phyloP scores from a whole-genome alignment of 2,113 vertebrate species.

The Cyanistes caeruleus region DNA sequence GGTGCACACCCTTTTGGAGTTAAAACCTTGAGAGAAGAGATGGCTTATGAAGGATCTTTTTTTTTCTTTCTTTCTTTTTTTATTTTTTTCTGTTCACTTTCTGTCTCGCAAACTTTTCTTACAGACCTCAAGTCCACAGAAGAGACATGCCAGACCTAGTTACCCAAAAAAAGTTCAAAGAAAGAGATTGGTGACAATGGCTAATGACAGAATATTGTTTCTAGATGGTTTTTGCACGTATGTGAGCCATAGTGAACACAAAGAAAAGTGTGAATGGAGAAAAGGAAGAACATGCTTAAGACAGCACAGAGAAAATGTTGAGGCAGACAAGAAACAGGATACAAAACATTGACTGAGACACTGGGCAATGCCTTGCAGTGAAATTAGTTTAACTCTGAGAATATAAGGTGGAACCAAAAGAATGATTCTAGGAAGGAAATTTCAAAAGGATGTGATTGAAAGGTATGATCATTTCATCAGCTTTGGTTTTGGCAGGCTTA shows the following conservation, averaged over 20 bases:
- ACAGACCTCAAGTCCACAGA: not conserved
- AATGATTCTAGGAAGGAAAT: not conserved
- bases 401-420: not conserved
- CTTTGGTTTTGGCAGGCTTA: not conserved
- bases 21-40: not conserved
- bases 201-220: not conserved
- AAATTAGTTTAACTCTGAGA: not conserved
- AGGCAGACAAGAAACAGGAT: not conserved
- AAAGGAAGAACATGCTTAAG: not conserved
- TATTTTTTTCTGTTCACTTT: not conserved
- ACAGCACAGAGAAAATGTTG: not conserved
- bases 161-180: not conserved
- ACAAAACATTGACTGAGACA: not conserved
- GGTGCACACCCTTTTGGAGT: not conserved
- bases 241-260: rapidly evolving
- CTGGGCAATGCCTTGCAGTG: not conserved
- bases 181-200: not conserved
- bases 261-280: not conserved
- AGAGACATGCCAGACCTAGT: not conserved
- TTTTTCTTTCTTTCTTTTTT: too few relatives aligned
- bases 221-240: not conserved
- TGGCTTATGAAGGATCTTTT: not conserved
- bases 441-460: not conserved
- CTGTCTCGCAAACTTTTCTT: not conserved
- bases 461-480: not conserved